Evolutionary conservation across 2,888 invertebrate genomes (phyloP).

Genomic region (Dioctria rufipes): DNA sequence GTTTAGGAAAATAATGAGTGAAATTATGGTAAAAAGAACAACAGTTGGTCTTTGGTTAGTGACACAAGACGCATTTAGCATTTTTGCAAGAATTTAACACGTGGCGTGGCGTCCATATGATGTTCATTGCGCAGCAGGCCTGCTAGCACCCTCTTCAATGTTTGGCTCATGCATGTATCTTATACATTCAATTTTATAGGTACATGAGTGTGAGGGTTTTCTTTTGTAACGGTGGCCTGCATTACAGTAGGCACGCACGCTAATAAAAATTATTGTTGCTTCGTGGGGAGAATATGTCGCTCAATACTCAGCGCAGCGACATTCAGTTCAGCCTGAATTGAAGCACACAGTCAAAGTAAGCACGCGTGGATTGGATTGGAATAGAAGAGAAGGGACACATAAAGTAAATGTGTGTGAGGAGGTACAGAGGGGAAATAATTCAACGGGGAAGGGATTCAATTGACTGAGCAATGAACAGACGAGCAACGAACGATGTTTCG

Average conservation of each 20-base stretch:
- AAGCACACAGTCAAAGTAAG: not conserved
- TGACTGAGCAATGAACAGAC: slow-evolving; percentile 44
- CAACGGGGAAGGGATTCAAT: slow-evolving; percentile 45
- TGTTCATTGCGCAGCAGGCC: not conserved
- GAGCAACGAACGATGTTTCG: slow-evolving; percentile 18
- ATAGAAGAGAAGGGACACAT: slow-evolving; percentile 17
- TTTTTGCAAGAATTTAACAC: slow-evolving; percentile 18
- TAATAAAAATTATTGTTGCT: too few relatives aligned
- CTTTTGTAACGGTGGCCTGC: not conserved
- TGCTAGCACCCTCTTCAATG: slow-evolving; percentile 16
- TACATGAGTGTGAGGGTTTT: not conserved
- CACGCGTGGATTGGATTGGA: not conserved
- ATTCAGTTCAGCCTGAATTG: not conserved
- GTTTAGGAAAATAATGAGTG: too few relatives aligned
- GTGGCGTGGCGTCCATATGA: slow-evolving; percentile 49
- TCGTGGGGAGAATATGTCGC: too few relatives aligned
- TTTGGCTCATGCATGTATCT: not conserved
- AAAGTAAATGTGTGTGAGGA: slow-evolving; percentile 30
- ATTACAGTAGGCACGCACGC: too few relatives aligned
- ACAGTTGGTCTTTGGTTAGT: not conserved
- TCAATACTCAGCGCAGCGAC: too few relatives aligned
- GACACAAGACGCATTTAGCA: not conserved
- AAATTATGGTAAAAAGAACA: not conserved
- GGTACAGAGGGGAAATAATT: slow-evolving; percentile 34
- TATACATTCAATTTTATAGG: not conserved